Percentiles rank a stretch among this genome's conserved stretches.
Evolutionary conservation across 2,113 vertebrate genomes (phyloP).

Genomic region (western clawed frog (Xenopus tropicalis)): UCB_Xtro_10.0 CM004452.2:29508001-29508500

Average conservation of each 20-base stretch:
- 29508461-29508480: no score
- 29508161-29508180: not conserved
- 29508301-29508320: conserved; percentile 66
- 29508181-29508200: not conserved
- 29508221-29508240: not conserved
- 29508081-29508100: no score
- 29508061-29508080: no score
- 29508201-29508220: not conserved
- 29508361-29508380: conserved; percentile 15
- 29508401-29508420: fast-evolving
- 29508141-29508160: no score
- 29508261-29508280: conserved; percentile 52
- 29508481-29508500: no score
- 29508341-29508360: not conserved
- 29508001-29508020: no score
- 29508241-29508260: conserved; percentile 52
- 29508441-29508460: no score
- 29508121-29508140: not conserved
- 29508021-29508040: no score
- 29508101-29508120: no score
- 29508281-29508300: conserved; percentile 44
- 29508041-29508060: no score
- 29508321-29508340: conserved; percentile 67
- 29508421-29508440: not conserved
- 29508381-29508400: not conserved